Conservation (phyloP, 2,797 vertebrate species). For the Galagoides demidoff region DNA sequence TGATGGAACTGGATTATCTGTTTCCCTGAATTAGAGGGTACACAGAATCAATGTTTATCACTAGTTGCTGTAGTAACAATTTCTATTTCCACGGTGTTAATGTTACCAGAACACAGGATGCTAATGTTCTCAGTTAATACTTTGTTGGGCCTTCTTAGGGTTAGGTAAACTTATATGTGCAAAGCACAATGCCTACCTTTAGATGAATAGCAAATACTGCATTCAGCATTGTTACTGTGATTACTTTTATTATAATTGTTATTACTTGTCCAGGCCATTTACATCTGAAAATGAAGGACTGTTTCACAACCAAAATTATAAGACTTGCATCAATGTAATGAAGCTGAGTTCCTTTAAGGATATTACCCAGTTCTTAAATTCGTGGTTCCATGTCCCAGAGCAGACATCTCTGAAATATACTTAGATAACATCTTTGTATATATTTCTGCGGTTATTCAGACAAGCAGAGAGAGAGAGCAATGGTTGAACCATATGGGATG, state of each 20-base stretch:
- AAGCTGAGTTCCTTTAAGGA: not conserved
- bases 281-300: slow-evolving; percentile 24
- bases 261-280: not conserved
- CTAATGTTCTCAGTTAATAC: not conserved
- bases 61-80: not conserved
- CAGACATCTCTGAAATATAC: not conserved
- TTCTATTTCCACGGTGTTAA: not conserved
- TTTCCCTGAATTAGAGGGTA: not conserved
- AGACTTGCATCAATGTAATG: not conserved
- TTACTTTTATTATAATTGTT: not conserved
- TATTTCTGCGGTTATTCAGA: not conserved
- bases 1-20: not conserved
- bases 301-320: not conserved
- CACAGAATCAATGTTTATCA: not conserved
- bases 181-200: not conserved
- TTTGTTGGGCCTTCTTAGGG: not conserved
- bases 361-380: not conserved
- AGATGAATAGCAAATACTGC: not conserved
- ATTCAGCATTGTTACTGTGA: not conserved
- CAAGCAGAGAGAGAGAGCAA: not conserved
- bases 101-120: not conserved
- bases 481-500: not conserved
- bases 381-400: not conserved
- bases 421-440: not conserved
- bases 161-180: not conserved